Conservation (phyloP, 2,888 invertebrate species). For the Sympetrum striolatum region DNA sequence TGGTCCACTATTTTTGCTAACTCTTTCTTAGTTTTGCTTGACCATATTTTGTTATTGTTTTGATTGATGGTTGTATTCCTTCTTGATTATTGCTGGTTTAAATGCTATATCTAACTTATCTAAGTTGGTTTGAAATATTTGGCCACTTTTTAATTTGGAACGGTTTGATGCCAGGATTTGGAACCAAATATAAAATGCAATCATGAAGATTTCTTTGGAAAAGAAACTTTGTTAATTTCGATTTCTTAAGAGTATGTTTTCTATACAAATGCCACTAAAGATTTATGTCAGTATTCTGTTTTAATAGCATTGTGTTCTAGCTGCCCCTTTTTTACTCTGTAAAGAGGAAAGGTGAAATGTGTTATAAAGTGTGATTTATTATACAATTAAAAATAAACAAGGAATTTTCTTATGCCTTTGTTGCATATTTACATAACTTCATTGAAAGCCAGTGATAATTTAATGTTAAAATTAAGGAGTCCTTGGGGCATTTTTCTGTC, state of each 20-base stretch:
- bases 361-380: conserved; percentile 20
- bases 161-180: too few relatives aligned
- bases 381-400: conserved; percentile 24
- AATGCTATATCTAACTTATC: too few relatives aligned
- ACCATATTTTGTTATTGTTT: too few relatives aligned
- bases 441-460: not conserved
- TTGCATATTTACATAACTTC: not conserved
- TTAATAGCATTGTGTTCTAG: conserved; percentile 32
- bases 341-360: conserved; percentile 5
- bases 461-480: too few relatives aligned
- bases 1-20: too few relatives aligned
- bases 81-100: too few relatives aligned
- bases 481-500: too few relatives aligned
- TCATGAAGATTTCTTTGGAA: not conserved
- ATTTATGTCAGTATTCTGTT: conserved; percentile 35
- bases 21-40: too few relatives aligned
- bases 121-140: too few relatives aligned
- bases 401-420: not conserved
- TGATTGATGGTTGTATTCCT: too few relatives aligned
- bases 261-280: not conserved
- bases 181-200: too few relatives aligned
- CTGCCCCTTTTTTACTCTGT: conserved; percentile 16
- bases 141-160: too few relatives aligned
- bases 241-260: conserved; percentile 18
- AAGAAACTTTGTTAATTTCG: not conserved